Evolutionary conservation across 1,140 invertebrate genomes (phyloP), one percentile per base, ranked within the genome.

Genomic region (Megalonaias nervosa): DNA sequence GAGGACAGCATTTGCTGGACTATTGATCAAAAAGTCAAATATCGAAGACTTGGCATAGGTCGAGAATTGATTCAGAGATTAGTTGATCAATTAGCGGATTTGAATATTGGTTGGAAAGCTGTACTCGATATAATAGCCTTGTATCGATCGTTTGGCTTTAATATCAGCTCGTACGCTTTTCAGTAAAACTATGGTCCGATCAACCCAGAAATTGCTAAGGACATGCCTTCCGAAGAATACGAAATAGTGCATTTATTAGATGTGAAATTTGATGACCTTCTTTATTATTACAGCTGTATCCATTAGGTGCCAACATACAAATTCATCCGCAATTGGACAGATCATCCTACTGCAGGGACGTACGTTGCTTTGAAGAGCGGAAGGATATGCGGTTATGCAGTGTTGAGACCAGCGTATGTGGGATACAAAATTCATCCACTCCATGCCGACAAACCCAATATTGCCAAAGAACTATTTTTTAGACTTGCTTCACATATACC

Each of bases 91-190:
- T 80, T 83, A 81, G 56, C 59, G n/a, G 77, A 83, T 26, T 72
- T 79, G 57, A 85, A 85, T 62, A 81, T 83, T 12, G 83, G 83
- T 15, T 81, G 81, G 5, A 85, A 81, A 0, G 65, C 83, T 1
- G 72, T 85, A 12, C 80, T 77, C 48, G 83, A 85, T 57, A 64
- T 80, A 26, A 76, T 85, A 12, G 68, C 83, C 13, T 85, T 85
- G 23, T 85, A 85, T 57, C 75, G 66, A 55, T 81, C 83, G 68
- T 85, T 85, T 70, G 83, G 83, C 11, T 85, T 79, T 81, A 85
- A 77, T 38, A 83, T 81, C 61, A 78, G 79, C 60, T 83, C 81
- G 6, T 85, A 78, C 26, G 83, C 81, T 0, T 71, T 84, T 19
- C 83, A 85, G 71, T 83, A 81, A 62, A 85, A 80, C 59, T 74